Conservation (phyloP, 2,113 vertebrate species). For the Chrysochloris asiatica region DNA sequence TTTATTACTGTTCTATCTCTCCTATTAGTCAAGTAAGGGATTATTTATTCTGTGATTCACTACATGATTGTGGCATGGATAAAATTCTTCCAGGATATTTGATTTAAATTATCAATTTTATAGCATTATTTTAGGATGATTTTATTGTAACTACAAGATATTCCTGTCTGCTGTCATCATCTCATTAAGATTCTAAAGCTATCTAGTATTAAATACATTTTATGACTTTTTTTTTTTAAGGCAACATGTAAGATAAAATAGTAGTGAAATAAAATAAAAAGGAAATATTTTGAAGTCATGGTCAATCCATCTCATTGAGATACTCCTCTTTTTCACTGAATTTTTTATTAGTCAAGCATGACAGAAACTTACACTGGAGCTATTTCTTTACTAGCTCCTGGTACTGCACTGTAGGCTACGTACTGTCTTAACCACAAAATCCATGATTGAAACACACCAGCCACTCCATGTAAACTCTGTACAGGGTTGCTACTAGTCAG, state of each 20-base stretch:
- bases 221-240: not conserved
- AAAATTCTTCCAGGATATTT: not conserved
- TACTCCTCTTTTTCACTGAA: not conserved
- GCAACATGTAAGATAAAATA: not conserved
- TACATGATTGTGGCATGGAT: not conserved
- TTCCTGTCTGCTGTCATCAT: accelerated
- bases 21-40: not conserved
- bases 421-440: too few species aligned
- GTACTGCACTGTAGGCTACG: too few species aligned
- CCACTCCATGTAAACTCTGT: too few species aligned
- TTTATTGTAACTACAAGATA: not conserved
- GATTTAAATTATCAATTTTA: not conserved
- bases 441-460: too few species aligned
- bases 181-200: not conserved
- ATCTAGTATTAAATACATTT: not conserved
- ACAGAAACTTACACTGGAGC: not conserved
- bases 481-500: too few species aligned
- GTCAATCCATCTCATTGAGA: not conserved
- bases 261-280: not conserved
- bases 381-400: not conserved
- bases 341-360: not conserved
- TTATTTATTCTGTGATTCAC: not conserved
- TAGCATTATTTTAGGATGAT: not conserved
- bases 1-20: too few species aligned
- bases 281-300: not conserved